Percentiles rank a stretch among this genome's conserved stretches.
Conservation (phyloP, 35 echinoderm and acorn worm genomes). For the Lytechinus variegatus region DNA sequence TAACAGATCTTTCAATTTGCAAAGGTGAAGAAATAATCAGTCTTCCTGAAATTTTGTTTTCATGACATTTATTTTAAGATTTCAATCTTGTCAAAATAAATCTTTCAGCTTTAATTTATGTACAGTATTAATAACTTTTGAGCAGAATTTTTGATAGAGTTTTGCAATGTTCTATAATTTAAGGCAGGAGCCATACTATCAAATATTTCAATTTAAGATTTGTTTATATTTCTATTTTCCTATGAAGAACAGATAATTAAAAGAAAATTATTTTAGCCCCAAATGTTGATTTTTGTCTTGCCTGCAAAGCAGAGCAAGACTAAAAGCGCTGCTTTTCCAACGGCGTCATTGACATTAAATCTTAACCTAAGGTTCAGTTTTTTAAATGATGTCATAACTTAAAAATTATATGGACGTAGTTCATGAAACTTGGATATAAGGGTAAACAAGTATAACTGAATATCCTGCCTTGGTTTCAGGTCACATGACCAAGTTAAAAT, state of each 20-base stretch:
- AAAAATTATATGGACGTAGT: no score
- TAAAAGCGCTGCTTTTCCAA: no score
- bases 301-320: no score
- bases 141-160: not conserved
- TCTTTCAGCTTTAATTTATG: not conserved
- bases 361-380: no score
- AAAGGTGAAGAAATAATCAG: not conserved
- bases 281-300: not conserved
- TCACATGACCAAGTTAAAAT: no score
- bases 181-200: not conserved
- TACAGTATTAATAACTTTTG: not conserved
- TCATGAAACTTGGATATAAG: no score
- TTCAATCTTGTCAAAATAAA: not conserved
- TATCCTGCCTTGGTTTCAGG: no score
- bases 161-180: not conserved
- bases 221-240: not conserved
- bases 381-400: no score
- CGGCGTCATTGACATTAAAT: no score
- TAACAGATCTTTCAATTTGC: not conserved
- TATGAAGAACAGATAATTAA: not conserved
- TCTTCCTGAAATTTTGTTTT: not conserved
- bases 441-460: no score
- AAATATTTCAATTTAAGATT: not conserved
- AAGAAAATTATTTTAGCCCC: not conserved
- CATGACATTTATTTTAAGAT: not conserved